Evolutionary conservation across 1,140 invertebrate genomes (phyloP).

Genomic region (Brachystomella parvula): DNA sequence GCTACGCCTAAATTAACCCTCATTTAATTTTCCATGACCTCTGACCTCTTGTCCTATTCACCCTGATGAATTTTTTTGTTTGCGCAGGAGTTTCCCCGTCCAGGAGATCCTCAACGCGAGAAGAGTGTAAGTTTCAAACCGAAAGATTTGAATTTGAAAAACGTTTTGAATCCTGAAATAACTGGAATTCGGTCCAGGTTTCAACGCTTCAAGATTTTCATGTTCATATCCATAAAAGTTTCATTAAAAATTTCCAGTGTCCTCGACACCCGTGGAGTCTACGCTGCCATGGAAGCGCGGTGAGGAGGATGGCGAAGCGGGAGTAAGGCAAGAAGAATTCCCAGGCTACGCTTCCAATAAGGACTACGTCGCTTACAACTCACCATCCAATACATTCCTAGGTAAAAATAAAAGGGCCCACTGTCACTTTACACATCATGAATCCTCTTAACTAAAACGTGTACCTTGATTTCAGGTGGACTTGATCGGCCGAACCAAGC

Average conservation of each 20-base stretch:
- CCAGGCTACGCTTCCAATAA: conserved; percentile 86
- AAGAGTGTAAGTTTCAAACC: no score
- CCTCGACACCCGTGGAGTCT: conserved; percentile 64
- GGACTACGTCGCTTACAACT: conserved; percentile 83
- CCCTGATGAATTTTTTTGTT: no score
- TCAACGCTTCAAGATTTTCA: no score
- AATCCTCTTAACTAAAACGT: not conserved
- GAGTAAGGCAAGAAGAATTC: conserved; percentile 76
- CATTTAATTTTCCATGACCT: no score
- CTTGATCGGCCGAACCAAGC: conserved; percentile 22
- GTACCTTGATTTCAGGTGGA: conserved; percentile 14
- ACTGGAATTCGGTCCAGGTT: no score
- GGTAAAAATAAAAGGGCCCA: conserved; percentile 49
- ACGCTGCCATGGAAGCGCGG: conserved; percentile 82
- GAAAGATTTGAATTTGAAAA: no score
- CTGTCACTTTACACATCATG: not conserved
- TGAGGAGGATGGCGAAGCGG: conserved; percentile 52
- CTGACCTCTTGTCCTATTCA: no score
- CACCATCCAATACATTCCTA: conserved; percentile 80
- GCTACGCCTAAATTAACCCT: no score
- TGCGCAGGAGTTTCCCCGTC: no score
- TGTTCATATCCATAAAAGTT: no score
- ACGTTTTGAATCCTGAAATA: no score
- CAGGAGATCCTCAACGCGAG: no score
- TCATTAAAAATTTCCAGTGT: conserved; percentile 4